phyloP scores from a whole-genome alignment of 2,113 vertebrate species.

The Corythornis madagascariensis region DNA sequence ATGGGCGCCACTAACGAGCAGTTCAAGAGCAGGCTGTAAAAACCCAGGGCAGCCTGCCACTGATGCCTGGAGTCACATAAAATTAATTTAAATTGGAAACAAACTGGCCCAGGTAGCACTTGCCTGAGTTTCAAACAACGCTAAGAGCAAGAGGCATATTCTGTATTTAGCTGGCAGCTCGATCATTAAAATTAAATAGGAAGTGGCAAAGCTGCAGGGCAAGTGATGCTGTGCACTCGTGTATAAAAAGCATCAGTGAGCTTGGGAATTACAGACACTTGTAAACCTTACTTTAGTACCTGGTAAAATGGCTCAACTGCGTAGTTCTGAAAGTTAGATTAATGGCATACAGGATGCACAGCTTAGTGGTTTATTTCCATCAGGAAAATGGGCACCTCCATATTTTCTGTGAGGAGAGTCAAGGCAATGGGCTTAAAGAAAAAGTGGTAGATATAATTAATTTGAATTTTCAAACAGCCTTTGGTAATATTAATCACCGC shows the following conservation, averaged over 20 bases:
- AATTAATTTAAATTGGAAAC: constrained; percentile 68
- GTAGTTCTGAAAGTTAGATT: constrained; percentile 29
- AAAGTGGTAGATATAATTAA: constrained; percentile 38
- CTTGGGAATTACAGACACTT: constrained; percentile 41
- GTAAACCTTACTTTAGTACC: constrained; percentile 47
- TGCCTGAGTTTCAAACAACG: neutral
- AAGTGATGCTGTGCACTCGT: neutral
- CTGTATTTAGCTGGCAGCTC: constrained; percentile 1
- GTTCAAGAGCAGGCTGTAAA: constrained; percentile 34
- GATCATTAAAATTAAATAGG: constrained; percentile 54
- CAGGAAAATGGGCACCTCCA: neutral
- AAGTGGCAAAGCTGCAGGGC: constrained; percentile 52
- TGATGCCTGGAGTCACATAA: constrained; percentile 59
- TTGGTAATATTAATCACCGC: constrained; percentile 58
- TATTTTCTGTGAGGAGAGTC: neutral
- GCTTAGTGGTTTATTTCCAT: neutral
- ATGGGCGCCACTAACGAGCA: neutral
- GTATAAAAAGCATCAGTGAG: neutral
- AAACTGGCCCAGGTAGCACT: constrained; percentile 29
- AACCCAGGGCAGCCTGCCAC: constrained; percentile 38
- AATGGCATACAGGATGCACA: constrained; percentile 6
- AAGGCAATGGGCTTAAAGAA: neutral
- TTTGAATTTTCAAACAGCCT: constrained; percentile 53
- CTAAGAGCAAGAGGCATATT: neutral
- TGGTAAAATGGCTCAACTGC: constrained; percentile 30